Percentiles rank a stretch among this genome's conserved stretches.
These are phyloP conservation scores for Calonectris borealis DNA, from an alignment of 2,113 vertebrate species.

Conservation along the genomic window DNA sequence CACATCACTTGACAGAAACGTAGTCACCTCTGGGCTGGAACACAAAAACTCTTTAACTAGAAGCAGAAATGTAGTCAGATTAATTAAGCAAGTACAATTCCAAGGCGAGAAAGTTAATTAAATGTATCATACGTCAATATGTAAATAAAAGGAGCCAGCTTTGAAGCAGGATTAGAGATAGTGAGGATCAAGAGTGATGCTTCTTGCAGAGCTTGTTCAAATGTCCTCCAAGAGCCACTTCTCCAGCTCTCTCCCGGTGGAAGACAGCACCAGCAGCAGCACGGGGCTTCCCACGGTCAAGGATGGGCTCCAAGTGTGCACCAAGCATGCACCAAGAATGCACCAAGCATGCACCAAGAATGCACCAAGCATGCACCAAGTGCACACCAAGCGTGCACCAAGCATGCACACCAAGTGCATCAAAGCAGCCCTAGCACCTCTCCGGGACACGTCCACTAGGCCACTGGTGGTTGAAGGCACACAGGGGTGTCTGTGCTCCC, in stretches of 20 bases:
- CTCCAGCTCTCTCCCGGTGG: rapidly evolving
- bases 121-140: constrained; percentile 25
- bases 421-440: not conserved
- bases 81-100: constrained; percentile 66
- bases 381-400: rapidly evolving
- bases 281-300: rapidly evolving
- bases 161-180: constrained; percentile 48
- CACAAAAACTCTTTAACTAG: not conserved
- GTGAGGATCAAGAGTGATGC: not conserved
- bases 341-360: not conserved
- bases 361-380: rapidly evolving
- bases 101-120: constrained; percentile 57
- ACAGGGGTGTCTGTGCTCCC: no score
- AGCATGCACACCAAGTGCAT: rapidly evolving
- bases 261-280: not conserved
- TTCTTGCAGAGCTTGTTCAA: not conserved
- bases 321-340: rapidly evolving
- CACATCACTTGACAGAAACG: not conserved
- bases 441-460: rapidly evolving
- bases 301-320: rapidly evolving
- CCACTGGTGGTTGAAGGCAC: not conserved
- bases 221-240: not conserved
- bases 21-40: constrained; percentile 31
- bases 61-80: constrained; percentile 51
- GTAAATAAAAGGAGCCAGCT: constrained; percentile 35